These are phyloP conservation scores for Neoitamus cyanurus DNA, from an alignment of 2,888 invertebrate genomes.

Conservation along the genomic window DNA sequence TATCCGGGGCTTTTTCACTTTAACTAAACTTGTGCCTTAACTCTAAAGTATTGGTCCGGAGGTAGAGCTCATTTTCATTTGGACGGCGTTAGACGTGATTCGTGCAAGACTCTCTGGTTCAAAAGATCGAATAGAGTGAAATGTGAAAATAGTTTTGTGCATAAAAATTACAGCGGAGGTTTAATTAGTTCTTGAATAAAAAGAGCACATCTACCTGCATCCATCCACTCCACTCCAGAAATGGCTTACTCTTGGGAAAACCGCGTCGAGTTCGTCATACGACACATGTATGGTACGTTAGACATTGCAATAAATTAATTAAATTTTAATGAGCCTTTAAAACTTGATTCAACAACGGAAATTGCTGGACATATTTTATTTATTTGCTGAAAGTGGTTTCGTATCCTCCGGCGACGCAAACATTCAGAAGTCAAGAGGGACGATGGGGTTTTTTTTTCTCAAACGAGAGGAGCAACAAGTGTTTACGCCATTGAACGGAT, in stretches of 20 bases:
- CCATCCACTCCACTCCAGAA: background rate
- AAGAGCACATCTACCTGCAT: background rate
- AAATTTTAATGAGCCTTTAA: background rate
- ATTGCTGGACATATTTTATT: background rate
- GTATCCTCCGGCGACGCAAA: background rate
- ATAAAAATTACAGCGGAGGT: background rate
- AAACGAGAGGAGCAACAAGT: background rate
- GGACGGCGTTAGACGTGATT: conserved; percentile 7
- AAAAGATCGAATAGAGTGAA: conserved; percentile 21
- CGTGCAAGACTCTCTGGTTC: background rate
- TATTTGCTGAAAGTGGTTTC: background rate
- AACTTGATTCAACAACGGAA: background rate
- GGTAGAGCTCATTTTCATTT: background rate
- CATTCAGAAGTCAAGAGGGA: background rate
- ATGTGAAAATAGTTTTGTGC: conserved; percentile 15
- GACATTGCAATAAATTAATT: background rate
- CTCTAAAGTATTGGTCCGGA: background rate
- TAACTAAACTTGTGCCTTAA: background rate
- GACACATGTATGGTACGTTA: conserved; percentile 81
- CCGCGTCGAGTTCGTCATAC: conserved; percentile 83
- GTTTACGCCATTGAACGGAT: background rate
- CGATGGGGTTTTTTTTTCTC: background rate
- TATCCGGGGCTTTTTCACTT: conserved; percentile 15
- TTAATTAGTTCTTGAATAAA: background rate
- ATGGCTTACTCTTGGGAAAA: conserved; percentile 89